phyloP scores from a whole-genome alignment of 2,888 invertebrate species.

The Ypsolopha sequella region DNA sequence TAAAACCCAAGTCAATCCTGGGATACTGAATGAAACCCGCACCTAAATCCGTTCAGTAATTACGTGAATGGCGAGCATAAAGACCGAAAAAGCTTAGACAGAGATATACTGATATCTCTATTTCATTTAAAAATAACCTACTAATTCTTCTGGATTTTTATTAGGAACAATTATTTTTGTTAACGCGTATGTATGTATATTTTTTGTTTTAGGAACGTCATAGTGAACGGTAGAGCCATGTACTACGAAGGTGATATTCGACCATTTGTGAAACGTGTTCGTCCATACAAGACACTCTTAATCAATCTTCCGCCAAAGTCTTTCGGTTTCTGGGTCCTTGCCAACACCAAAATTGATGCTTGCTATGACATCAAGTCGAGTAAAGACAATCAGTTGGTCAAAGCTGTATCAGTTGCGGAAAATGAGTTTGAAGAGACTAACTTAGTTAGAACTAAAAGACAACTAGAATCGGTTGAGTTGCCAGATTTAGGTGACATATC shows the following conservation, averaged over 20 bases:
- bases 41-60: too few relatives aligned
- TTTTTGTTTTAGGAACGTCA: slow-evolving; percentile 59
- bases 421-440: slow-evolving; percentile 11
- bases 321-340: slow-evolving; percentile 82
- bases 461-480: too few relatives aligned
- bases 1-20: too few relatives aligned
- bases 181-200: background rate
- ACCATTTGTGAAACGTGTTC: slow-evolving; percentile 61
- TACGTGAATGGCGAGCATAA: too few relatives aligned
- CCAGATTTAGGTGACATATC: too few relatives aligned
- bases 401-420: slow-evolving; percentile 15
- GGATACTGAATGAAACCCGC: too few relatives aligned
- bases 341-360: slow-evolving; percentile 72
- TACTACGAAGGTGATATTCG: slow-evolving; percentile 69
- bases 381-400: slow-evolving; percentile 15
- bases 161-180: too few relatives aligned
- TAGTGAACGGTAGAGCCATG: slow-evolving; percentile 75
- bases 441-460: slow-evolving; percentile 11
- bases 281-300: slow-evolving; percentile 64
- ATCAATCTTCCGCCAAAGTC: slow-evolving; percentile 75
- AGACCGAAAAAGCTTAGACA: too few relatives aligned
- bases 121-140: too few relatives aligned
- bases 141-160: too few relatives aligned
- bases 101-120: too few relatives aligned
- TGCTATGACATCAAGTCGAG: slow-evolving; percentile 42